These are phyloP conservation scores for Sinotaia quadrata DNA, from an alignment of 2,888 invertebrate genomes.

Conservation along the genomic window DNA sequence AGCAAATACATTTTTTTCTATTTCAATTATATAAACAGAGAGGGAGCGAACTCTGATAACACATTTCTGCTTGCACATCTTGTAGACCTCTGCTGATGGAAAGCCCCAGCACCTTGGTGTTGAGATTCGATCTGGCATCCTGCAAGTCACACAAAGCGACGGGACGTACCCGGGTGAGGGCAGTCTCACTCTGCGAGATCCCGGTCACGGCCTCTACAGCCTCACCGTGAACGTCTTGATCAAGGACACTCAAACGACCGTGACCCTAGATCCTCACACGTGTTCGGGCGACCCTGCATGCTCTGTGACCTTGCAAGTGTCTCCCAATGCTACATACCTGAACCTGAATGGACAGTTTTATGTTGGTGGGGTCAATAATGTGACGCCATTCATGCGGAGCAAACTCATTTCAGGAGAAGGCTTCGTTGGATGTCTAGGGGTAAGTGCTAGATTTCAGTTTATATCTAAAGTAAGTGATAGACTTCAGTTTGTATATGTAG, in stretches of 20 bases:
- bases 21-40: too few species aligned
- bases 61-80: not conserved
- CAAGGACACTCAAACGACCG: constrained; percentile 30
- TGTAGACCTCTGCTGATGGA: constrained; percentile 35
- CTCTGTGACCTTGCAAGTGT: constrained; percentile 36
- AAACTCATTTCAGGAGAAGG: constrained; percentile 46
- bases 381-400: constrained; percentile 59
- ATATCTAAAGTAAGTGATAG: not conserved
- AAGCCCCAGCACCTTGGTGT: constrained; percentile 48
- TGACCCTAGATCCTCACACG: constrained; percentile 46
- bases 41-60: not conserved
- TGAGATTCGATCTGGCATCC: constrained; percentile 37
- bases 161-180: constrained; percentile 39
- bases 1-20: too few species aligned
- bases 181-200: constrained; percentile 32
- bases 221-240: constrained; percentile 43
- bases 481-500: too few species aligned
- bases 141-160: constrained; percentile 44
- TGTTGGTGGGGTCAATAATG: constrained; percentile 51
- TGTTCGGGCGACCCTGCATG: constrained; percentile 42
- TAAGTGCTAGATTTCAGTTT: constrained; percentile 36
- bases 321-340: constrained; percentile 33
- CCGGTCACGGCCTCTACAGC: constrained; percentile 35
- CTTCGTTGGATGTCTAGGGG: constrained; percentile 64
- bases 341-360: constrained; percentile 40